Conservation (phyloP, 2,797 vertebrate genomes). For the Spatula versicolor region DNA sequence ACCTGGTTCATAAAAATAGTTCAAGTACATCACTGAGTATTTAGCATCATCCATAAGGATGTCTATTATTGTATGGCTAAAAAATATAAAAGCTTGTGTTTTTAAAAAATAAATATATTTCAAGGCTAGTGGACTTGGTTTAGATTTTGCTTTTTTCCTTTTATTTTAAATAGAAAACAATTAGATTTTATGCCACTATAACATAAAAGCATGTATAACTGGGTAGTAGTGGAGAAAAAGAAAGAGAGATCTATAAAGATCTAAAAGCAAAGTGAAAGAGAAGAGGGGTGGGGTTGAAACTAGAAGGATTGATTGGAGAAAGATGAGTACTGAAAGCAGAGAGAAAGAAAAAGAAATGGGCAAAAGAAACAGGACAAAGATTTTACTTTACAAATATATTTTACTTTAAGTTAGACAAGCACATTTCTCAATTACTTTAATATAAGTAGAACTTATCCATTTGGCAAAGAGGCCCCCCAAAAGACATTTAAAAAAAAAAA, state of each 20-base stretch:
- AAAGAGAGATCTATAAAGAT: background rate
- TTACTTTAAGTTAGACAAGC: background rate
- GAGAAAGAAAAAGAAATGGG: background rate
- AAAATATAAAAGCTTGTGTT: background rate
- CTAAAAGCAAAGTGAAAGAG: background rate
- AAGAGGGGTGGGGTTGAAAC: background rate
- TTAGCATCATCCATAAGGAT: background rate
- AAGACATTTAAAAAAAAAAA: background rate
- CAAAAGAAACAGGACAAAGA: background rate
- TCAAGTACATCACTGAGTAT: slow-evolving; percentile 13
- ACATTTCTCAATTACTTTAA: background rate
- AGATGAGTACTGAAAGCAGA: background rate
- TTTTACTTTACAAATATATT: background rate
- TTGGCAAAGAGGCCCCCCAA: background rate
- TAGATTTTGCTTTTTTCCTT: background rate
- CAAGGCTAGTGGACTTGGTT: background rate
- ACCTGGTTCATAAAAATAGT: slow-evolving; percentile 15
- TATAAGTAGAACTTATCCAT: background rate
- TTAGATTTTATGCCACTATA: background rate
- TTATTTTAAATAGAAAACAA: background rate
- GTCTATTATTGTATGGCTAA: background rate
- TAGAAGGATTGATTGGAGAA: background rate
- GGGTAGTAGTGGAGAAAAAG: background rate
- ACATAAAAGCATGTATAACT: background rate
- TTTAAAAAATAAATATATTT: background rate